Base-by-base conservation (phyloP, 35 echinoderm and acorn worm genomes). In the Anneissia japonica region DNA sequence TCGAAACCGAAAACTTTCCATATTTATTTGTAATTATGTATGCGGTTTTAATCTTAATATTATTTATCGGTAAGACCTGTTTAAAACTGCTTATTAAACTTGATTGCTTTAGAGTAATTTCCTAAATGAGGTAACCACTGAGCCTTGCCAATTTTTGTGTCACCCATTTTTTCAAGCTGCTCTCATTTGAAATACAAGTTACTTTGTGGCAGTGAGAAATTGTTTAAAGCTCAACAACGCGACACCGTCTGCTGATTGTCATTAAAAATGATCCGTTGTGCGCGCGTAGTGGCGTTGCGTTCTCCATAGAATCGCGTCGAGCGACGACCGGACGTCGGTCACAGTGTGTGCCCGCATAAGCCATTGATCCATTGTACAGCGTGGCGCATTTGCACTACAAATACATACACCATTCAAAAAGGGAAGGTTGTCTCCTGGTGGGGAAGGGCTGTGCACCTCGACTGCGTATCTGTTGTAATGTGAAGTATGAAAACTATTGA, bases 31-130 rank as follows among this genome's bases (percentile, higher is more conserved):
- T 89, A 23, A 79, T 88, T 36, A 36, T 99, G 31, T 99, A 99
- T 82, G 83, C 87, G 26, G 2, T 99, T 7, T 34, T 83, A 32
- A 80, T 99, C 35, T 76, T 99, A 46, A 79, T 91, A 9, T 73
- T 91, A 23, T 99, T 99, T 55, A 92, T 99, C 16, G 89, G 96
- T 99, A 89, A 94, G 92, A 85, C 79, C 35, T 39, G 37, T 78
- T 75, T 13, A 26, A 29, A 26, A 84, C 0, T 17, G 39, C 29
- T 72, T 32, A 11, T 35, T n/a, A 21, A 74, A 32, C 7, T 32
- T 37, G 28, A 28, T 16, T 30, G 31, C 32, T 12, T 16, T 16
- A 12, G 30, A 34, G 37, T 36, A 76, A 76, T n/a, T n/a, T 16
- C 75, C 75, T 77, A 17, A 32, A 21, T 75, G 26, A 32, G 4